Evolutionary conservation across 2,113 vertebrate genomes (phyloP).

Genomic region (Desmodus rotundus): DNA sequence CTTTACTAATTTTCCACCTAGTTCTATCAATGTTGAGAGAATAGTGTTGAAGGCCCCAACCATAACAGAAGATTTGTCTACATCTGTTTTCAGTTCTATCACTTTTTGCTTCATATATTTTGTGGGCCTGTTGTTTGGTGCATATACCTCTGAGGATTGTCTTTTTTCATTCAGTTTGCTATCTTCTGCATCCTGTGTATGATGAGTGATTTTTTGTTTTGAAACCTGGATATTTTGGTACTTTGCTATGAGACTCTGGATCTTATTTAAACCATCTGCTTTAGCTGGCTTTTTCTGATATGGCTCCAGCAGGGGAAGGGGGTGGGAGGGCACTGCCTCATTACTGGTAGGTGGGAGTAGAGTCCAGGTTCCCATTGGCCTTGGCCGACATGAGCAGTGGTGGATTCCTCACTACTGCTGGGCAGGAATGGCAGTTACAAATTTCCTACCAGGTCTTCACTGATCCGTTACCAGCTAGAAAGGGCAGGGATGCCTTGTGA

Average conservation of each 20-base stretch:
- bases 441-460: accelerated
- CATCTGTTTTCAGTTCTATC: background rate
- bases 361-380: background rate
- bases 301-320: background rate
- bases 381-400: background rate
- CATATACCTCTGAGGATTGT: background rate
- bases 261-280: background rate
- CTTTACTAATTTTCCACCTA: background rate
- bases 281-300: background rate
- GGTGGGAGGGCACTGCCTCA: background rate
- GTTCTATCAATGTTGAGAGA: background rate
- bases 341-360: background rate
- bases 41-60: background rate
- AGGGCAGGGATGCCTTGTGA: too few species aligned
- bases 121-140: background rate
- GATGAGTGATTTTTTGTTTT: background rate
- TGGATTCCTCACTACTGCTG: background rate
- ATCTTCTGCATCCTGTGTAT: background rate
- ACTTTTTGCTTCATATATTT: background rate
- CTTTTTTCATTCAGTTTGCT: background rate
- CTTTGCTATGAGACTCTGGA: background rate
- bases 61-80: background rate
- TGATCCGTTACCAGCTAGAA: background rate
- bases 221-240: background rate
- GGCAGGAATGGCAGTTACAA: background rate